Percentiles rank a stretch among this genome's conserved stretches.
Evolutionary conservation across 2,888 invertebrate species (phyloP).

Genomic region (Panzeria rudis): DNA sequence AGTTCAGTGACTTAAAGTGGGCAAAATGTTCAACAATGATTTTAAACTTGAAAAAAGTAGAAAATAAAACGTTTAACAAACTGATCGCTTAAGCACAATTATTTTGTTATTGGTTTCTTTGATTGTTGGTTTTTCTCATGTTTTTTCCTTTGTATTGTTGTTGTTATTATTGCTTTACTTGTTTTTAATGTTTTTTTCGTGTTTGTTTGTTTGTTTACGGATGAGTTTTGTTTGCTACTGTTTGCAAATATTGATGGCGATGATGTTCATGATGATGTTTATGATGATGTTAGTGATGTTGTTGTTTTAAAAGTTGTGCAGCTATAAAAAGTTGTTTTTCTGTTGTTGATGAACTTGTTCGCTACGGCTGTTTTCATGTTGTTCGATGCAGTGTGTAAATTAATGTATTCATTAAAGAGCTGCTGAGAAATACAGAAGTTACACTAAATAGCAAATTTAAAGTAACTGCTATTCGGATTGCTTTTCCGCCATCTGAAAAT

Average conservation of each 20-base stretch:
- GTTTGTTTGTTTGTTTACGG: constrained; percentile 45
- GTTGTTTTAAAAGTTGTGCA: constrained; percentile 21
- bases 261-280: constrained; percentile 8
- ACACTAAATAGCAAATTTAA: neutral
- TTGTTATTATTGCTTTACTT: constrained; percentile 1
- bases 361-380: neutral
- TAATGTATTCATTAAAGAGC: constrained; percentile 4
- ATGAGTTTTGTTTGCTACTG: constrained; percentile 59
- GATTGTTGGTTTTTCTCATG: constrained; percentile 6
- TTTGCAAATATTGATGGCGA: constrained; percentile 25
- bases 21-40: constrained; percentile 31
- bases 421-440: too few relatives aligned
- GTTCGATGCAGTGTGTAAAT: neutral
- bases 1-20: constrained; percentile 54
- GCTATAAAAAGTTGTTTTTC: constrained; percentile 24
- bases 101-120: neutral
- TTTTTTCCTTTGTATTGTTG: constrained; percentile 7
- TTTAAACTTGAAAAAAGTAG: constrained; percentile 53
- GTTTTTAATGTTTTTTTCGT: neutral
- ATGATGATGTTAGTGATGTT: neutral
- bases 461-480: too few relatives aligned
- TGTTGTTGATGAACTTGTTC: constrained; percentile 47
- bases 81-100: constrained; percentile 30
- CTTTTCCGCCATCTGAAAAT: too few relatives aligned
- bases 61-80: constrained; percentile 26